These are phyloP conservation scores for Bubo bubo DNA, from an alignment of 2,113 vertebrate species.

Conservation along the genomic window DNA sequence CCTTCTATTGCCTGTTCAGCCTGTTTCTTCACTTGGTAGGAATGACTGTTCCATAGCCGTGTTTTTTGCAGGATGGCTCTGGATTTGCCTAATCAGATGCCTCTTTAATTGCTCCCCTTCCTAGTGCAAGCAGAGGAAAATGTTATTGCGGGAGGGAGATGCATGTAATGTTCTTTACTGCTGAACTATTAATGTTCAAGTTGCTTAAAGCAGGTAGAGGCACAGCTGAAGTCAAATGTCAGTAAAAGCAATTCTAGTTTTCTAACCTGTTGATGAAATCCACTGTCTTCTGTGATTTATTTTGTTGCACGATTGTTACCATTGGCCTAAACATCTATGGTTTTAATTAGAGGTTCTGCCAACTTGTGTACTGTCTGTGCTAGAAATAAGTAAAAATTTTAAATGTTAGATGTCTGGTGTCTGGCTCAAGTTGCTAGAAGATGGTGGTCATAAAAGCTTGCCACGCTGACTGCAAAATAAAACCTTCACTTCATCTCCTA, in stretches of 20 bases:
- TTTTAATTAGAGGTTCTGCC: slow-evolving; percentile 58
- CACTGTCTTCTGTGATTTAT: slow-evolving; percentile 15
- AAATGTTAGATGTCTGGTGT: background rate
- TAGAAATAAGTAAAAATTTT: slow-evolving; percentile 67
- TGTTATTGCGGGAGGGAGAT: background rate
- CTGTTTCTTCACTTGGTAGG: background rate
- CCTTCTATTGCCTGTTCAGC: background rate
- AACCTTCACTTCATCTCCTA: background rate
- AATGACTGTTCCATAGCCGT: background rate
- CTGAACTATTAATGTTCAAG: background rate
- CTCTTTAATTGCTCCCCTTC: background rate
- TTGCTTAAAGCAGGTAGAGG: background rate
- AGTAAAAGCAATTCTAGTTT: background rate
- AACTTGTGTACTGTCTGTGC: slow-evolving; percentile 59
- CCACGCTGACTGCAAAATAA: background rate
- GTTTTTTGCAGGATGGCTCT: background rate
- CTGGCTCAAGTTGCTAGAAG: background rate
- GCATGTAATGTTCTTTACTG: background rate
- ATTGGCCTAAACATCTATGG: background rate
- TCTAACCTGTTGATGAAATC: slow-evolving; percentile 43
- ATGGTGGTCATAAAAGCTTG: background rate
- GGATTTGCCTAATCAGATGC: background rate
- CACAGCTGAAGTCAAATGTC: background rate
- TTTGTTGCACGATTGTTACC: slow-evolving; percentile 62
- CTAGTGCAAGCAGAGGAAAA: background rate